These are phyloP conservation scores for Phrynocephalus versicolor DNA, from an alignment of 2,113 vertebrate genomes.

Conservation along the genomic window DNA sequence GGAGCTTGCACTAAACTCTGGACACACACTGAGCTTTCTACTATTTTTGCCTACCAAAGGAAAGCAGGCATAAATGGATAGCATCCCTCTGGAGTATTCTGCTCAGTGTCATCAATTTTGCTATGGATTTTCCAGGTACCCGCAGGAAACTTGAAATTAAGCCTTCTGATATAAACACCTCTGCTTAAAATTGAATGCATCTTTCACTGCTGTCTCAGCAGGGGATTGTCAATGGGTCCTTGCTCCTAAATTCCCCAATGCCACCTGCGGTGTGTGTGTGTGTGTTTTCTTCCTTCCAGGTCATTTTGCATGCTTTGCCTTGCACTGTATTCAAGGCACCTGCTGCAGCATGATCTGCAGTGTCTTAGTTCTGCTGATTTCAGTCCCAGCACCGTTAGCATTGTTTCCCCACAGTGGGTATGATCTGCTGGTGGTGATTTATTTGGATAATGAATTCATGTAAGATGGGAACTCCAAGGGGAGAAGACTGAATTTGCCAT, in stretches of 20 bases:
- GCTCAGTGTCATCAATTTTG: neutral
- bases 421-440: neutral
- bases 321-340: neutral
- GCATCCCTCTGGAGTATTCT: neutral
- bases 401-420: neutral
- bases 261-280: too few relatives aligned
- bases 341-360: neutral
- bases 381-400: neutral
- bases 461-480: neutral
- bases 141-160: neutral
- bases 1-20: too few relatives aligned
- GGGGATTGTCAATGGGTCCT: neutral
- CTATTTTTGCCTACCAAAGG: neutral
- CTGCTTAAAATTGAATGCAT: neutral
- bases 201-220: neutral
- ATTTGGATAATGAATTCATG: neutral
- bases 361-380: neutral
- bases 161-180: neutral
- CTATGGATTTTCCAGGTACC: neutral
- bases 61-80: neutral
- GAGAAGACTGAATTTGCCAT: too few relatives aligned
- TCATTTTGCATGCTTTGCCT: neutral
- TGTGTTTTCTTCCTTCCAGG: neutral
- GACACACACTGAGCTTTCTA: too few relatives aligned
- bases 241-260: neutral